Evolutionary conservation across 2,888 invertebrate species (phyloP).

Genomic region (Poecilobothrus nobilitatus): DNA sequence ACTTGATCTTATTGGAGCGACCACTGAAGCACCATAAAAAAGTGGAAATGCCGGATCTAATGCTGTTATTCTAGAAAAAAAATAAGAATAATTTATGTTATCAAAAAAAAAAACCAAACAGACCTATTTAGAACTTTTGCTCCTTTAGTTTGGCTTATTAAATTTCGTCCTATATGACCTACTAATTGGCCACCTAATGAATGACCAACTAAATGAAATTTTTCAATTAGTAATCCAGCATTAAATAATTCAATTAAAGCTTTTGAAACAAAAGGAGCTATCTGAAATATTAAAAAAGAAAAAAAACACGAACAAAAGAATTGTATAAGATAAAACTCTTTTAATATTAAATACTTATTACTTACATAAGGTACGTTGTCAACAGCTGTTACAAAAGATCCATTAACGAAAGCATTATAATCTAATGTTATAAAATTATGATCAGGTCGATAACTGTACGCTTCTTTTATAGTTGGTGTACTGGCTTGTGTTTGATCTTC

Average conservation of each 20-base stretch:
- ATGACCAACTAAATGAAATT: conserved; percentile 25
- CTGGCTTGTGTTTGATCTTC: conserved; percentile 47
- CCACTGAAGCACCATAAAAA: conserved; percentile 20
- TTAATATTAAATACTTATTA: not conserved
- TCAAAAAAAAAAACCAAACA: not conserved
- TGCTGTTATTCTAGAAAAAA: conserved; percentile 21
- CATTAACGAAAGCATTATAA: conserved; percentile 23
- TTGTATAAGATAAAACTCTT: not conserved
- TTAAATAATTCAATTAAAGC: conserved; percentile 19
- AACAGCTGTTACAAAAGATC: conserved; percentile 23
- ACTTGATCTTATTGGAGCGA: conserved; percentile 39
- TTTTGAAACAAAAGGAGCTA: not conserved
- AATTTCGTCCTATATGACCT: conserved; percentile 21
- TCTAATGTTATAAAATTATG: conserved; percentile 24
- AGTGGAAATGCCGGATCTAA: conserved; percentile 26
- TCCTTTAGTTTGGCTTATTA: conserved; percentile 19
- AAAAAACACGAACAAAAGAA: too few relatives aligned
- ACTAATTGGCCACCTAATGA: conserved; percentile 25
- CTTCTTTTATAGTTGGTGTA: conserved; percentile 35
- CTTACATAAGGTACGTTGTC: conserved; percentile 13
- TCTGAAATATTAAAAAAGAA: not conserved
- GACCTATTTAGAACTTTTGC: conserved; percentile 20
- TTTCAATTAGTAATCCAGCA: conserved; percentile 22
- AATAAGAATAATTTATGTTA: not conserved
- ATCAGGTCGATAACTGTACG: conserved; percentile 22